Conservation (phyloP, 2,888 invertebrate species). For the Ceriagrion tenellum region DNA sequence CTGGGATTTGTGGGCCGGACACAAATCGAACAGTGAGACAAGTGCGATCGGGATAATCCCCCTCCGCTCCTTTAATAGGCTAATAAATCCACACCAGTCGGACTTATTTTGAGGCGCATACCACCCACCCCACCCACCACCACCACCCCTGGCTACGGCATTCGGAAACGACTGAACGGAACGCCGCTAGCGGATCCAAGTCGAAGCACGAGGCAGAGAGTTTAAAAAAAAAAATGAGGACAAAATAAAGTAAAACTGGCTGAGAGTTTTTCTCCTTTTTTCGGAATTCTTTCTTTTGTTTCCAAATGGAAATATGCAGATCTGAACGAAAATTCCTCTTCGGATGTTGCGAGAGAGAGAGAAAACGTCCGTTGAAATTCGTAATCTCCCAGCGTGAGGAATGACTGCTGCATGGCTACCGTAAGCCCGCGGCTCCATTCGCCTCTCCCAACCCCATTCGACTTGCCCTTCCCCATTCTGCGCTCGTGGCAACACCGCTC, state of each 20-base stretch:
- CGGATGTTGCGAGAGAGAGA: background rate
- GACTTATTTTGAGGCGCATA: constrained; percentile 33
- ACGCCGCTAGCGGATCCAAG: background rate
- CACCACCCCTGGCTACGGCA: background rate
- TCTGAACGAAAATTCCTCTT: constrained; percentile 28
- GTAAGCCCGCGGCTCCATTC: constrained; percentile 9
- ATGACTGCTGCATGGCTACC: constrained; percentile 1
- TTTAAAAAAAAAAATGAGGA: background rate
- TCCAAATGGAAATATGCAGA: constrained; percentile 40
- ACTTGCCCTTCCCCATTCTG: background rate
- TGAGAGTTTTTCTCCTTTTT: background rate
- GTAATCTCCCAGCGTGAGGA: background rate
- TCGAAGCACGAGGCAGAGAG: background rate
- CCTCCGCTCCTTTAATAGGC: constrained; percentile 28
- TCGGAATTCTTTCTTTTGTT: background rate
- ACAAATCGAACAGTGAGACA: constrained; percentile 43
- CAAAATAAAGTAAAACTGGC: background rate
- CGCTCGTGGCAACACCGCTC: background rate
- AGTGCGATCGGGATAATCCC: constrained; percentile 44
- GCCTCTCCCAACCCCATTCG: background rate
- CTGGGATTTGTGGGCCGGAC: constrained; percentile 42
- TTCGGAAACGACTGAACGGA: constrained; percentile 19
- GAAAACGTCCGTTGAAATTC: background rate
- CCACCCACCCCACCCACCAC: too few relatives aligned
- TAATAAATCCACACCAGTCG: constrained; percentile 45